Conservation (phyloP, 2,113 vertebrate genomes). For the Upupa epops region DNA sequence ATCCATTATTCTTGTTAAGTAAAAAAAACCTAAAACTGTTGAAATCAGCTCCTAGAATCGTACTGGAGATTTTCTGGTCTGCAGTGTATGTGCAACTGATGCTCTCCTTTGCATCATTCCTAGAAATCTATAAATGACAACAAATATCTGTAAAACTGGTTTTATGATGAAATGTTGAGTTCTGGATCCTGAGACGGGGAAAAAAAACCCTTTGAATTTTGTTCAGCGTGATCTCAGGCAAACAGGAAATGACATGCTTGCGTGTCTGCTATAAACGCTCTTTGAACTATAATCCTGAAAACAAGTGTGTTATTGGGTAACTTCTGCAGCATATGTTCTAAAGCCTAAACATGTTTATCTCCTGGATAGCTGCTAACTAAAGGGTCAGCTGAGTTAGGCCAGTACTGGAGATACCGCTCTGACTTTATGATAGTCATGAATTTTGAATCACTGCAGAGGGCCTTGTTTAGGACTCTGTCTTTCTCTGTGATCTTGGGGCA, state of each 20-base stretch:
- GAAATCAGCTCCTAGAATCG: background rate
- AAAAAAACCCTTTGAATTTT: background rate
- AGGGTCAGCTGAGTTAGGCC: background rate
- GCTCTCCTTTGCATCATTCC: background rate
- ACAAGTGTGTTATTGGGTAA: conserved; percentile 54
- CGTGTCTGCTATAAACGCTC: conserved; percentile 41
- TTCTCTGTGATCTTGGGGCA: background rate
- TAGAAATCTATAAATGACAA: background rate
- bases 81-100: background rate
- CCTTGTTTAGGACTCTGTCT: background rate
- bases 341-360: conserved; percentile 46
- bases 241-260: background rate
- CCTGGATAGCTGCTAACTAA: background rate
- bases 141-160: background rate
- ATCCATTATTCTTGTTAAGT: background rate
- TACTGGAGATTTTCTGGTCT: background rate
- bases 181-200: background rate
- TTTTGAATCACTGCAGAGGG: background rate
- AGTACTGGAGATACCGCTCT: background rate
- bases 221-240: background rate
- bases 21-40: background rate
- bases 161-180: background rate
- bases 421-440: background rate
- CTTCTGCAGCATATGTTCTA: background rate
- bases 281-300: conserved; percentile 62